Evolutionary conservation across 2,888 invertebrate species (phyloP), one percentile per base, ranked within the genome.

Genomic region (Nomada lathburiana): DNA sequence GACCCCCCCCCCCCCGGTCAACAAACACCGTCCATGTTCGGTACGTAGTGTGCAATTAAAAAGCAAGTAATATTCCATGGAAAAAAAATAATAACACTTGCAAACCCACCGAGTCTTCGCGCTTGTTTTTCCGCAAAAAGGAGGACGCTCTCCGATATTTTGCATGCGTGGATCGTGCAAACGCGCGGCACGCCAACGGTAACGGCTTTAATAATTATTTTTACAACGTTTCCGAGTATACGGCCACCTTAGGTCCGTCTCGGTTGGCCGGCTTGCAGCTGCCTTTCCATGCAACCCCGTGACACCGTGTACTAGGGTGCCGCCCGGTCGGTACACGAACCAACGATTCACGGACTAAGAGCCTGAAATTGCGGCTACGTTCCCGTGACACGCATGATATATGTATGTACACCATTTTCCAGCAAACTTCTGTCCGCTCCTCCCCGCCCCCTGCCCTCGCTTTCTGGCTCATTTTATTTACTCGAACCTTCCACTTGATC

Each of bases 121-220:
- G 62, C 53, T 68, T 57, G 47, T n/a, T 52, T 65, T 68, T 67
- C 62, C 55, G 13, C 29, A 23, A 65, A 59, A 36, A 36, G 36
- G 16, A 29, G 59, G 60, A 65, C 13, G 47, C 23, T 60, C 50
- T 50, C 26, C 47, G 62, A 63, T 50, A 67, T 68, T 79, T 81
- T 52, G 65, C 78, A 62, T 53, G 62, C 55, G 53, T 36, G 53
- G 60, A 72, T 67, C 69, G 83, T 73, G 72, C 72, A 47, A 47
- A 59, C 77, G 47, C 52, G 76, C 75, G 76, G 77, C 78, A 86
- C 88, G 86, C 29, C 70, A 70, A 88, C 85, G 90, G 91, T 93
- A 94, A 93, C 93, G 92, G 93, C 92, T 93, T 93, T 91, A 92
- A 93, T 94, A 93, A 94, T 94, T 94, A 94, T 94, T 94, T 94